Evolutionary conservation across 2,113 vertebrate species (phyloP).

Genomic region (Tragelaphus scriptus): DNA sequence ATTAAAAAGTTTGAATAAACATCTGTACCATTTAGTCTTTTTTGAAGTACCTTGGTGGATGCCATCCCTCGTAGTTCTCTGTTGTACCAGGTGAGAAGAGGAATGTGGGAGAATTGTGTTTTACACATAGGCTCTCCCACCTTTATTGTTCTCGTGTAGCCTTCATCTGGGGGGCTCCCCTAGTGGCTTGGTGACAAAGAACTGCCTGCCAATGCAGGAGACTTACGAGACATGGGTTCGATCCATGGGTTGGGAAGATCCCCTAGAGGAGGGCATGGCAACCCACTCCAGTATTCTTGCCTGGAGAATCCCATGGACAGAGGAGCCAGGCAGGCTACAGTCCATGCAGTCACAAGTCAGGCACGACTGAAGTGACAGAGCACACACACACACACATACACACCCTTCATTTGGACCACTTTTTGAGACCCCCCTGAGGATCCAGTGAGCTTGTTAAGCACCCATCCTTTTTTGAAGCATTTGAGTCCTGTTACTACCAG

Average conservation of each 20-base stretch:
- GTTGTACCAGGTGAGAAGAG: background rate
- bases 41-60: background rate
- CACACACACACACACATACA: background rate
- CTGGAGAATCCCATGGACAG: background rate
- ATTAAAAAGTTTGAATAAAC: background rate
- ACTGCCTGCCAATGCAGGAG: background rate
- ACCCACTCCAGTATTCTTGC: background rate
- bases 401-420: background rate
- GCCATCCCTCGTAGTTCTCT: background rate
- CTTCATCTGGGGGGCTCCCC: background rate
- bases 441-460: background rate
- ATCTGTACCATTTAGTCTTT: background rate
- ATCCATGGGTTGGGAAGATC: background rate
- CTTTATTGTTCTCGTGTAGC: background rate
- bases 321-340: background rate
- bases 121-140: background rate
- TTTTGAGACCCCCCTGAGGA: background rate
- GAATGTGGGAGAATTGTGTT: background rate
- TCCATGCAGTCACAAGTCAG: background rate
- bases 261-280: background rate
- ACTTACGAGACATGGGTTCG: background rate
- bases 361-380: background rate
- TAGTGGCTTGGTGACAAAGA: background rate
- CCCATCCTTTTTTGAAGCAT: background rate
- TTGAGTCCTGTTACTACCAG: background rate